Conservation (phyloP, 2,888 invertebrate species). For the Lomographa bimaculata region DNA sequence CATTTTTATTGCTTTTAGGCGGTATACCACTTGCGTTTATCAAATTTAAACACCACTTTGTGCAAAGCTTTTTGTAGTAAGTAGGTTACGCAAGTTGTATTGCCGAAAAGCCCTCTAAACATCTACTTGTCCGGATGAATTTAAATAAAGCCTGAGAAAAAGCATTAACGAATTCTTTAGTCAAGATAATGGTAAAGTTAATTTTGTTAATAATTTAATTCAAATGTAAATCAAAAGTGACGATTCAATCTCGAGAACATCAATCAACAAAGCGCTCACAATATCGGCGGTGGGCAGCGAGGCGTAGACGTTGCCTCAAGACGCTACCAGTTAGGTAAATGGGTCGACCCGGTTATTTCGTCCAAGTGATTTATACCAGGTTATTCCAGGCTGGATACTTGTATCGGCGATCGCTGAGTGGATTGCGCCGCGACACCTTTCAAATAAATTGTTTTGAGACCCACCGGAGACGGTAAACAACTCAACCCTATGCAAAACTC, state of each 20-base stretch:
- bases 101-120: conserved; percentile 14
- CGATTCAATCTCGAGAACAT: conserved; percentile 38
- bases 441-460: conserved; percentile 82
- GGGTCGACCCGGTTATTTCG: conserved; percentile 61
- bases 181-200: conserved; percentile 11
- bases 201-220: conserved; percentile 10
- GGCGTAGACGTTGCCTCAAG: conserved; percentile 50
- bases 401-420: conserved; percentile 71
- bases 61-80: conserved; percentile 28
- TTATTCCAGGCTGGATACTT: conserved; percentile 61
- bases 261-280: conserved; percentile 49
- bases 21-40: conserved; percentile 31
- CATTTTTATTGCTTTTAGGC: conserved; percentile 37
- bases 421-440: conserved; percentile 80
- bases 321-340: conserved; percentile 63
- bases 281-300: conserved; percentile 41
- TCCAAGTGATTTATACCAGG: conserved; percentile 69
- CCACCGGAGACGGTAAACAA: conserved; percentile 72
- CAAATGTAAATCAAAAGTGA: conserved; percentile 21
- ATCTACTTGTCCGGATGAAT: conserved; percentile 12
- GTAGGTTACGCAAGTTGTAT: conserved; percentile 27
- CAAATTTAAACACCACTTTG: conserved; percentile 31
- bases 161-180: conserved; percentile 15
- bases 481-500: conserved; percentile 74
- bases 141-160: conserved; percentile 11